Conservation (phyloP, 1,140 invertebrate species). For the Berghia stephanieae region DNA sequence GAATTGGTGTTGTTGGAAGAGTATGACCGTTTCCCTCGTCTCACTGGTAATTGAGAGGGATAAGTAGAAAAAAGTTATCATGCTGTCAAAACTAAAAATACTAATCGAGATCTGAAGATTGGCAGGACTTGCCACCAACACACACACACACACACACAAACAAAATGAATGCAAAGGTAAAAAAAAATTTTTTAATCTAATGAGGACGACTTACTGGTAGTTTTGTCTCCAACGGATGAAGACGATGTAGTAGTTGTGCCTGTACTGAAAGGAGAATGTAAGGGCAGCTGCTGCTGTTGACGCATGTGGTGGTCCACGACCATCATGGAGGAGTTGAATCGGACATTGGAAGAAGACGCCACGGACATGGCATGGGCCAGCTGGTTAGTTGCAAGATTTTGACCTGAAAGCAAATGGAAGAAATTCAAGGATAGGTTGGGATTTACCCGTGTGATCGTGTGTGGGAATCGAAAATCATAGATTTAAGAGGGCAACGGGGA, state of each 20-base stretch:
- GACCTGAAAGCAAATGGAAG: too few relatives aligned
- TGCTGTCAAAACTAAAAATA: not conserved
- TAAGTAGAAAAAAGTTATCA: not conserved
- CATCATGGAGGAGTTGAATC: constrained; percentile 23
- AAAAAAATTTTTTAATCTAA: not conserved
- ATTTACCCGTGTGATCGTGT: too few relatives aligned
- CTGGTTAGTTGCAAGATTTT: constrained; percentile 9
- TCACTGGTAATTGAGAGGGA: too few relatives aligned
- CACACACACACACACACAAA: too few relatives aligned
- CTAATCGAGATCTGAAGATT: too few relatives aligned
- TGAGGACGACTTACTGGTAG: not conserved
- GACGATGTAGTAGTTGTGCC: not conserved
- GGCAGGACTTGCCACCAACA: too few relatives aligned
- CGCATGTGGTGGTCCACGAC: constrained; percentile 17
- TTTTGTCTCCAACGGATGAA: not conserved
- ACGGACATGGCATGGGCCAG: constrained; percentile 26
- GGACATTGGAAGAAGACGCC: constrained; percentile 16
- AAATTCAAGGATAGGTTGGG: too few relatives aligned
- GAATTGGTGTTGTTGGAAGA: too few relatives aligned
- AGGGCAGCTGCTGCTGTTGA: constrained; percentile 14
- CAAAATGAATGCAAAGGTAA: too few relatives aligned
- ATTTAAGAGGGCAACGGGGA: too few relatives aligned
- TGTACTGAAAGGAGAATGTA: constrained; percentile 26
- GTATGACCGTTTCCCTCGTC: too few relatives aligned
- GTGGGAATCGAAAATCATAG: too few relatives aligned